A percentile compares a stretch with the other conserved stretches of the same genome.
Evolutionary conservation across 2,888 invertebrate species (phyloP).

Genomic region (Erebia epiphron): DNA sequence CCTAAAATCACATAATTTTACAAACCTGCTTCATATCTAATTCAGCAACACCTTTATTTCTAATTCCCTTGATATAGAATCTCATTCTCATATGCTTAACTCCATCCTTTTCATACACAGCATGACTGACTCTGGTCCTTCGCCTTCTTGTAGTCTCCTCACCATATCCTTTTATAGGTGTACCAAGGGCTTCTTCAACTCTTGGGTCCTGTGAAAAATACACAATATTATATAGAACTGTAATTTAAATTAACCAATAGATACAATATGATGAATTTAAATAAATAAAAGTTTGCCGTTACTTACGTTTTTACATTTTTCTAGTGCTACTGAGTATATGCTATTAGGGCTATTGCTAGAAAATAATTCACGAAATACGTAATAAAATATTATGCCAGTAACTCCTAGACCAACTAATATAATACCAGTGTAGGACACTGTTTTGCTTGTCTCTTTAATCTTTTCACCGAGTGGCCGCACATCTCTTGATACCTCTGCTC

Average conservation of each 20-base stretch:
- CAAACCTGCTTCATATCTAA: conserved; percentile 92
- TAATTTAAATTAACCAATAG: too few species aligned
- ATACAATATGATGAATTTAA: too few species aligned
- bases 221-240: neutral
- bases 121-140: conserved; percentile 92
- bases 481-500: conserved; percentile 76
- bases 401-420: conserved; percentile 91
- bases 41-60: conserved; percentile 92
- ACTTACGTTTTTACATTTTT: conserved; percentile 86
- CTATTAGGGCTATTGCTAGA: conserved; percentile 94
- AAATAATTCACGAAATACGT: conserved; percentile 93
- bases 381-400: conserved; percentile 91
- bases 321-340: conserved; percentile 90
- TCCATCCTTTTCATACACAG: conserved; percentile 88
- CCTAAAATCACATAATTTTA: neutral
- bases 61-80: conserved; percentile 93
- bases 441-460: conserved; percentile 96
- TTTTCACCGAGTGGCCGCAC: conserved; percentile 87
- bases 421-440: conserved; percentile 92
- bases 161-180: conserved; percentile 94
- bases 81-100: conserved; percentile 92
- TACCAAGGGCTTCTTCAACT: conserved; percentile 92
- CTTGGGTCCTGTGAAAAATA: conserved; percentile 81
- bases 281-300: neutral
- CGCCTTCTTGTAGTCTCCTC: conserved; percentile 93